Evolutionary conservation across 1,140 invertebrate species (phyloP).

Genomic region (Sycophaga agraensis): DNA sequence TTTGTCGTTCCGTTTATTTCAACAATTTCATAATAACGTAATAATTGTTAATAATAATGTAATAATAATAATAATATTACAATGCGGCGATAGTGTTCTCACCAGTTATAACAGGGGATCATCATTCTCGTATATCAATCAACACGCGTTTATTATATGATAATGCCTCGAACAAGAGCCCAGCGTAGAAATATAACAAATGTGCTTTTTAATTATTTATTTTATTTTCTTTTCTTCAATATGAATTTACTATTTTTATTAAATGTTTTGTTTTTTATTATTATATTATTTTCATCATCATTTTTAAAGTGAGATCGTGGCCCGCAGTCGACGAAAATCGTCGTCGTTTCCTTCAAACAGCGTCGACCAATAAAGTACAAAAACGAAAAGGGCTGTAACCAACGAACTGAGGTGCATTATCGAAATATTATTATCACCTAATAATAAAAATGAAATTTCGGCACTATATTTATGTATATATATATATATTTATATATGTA

Average conservation of each 20-base stretch:
- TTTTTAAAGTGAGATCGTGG: conserved; percentile 29
- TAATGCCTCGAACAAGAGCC: conserved; percentile 55
- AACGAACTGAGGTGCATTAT: background rate
- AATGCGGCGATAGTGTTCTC: conserved; percentile 57
- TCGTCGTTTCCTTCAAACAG: conserved; percentile 49
- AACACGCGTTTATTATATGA: conserved; percentile 45
- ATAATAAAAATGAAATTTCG: conserved; percentile 14
- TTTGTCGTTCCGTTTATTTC: conserved; percentile 59
- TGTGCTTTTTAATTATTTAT: conserved; percentile 44
- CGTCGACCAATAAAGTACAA: conserved; percentile 21
- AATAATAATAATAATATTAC: conserved; percentile 53
- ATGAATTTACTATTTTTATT: conserved; percentile 47
- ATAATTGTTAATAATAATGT: conserved; percentile 43
- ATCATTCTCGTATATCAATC: conserved; percentile 54
- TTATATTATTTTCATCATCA: conserved; percentile 35
- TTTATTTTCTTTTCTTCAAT: conserved; percentile 45
- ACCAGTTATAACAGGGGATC: conserved; percentile 55
- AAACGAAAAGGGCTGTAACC: background rate
- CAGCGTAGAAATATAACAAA: conserved; percentile 59
- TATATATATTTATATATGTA: conserved; percentile 6
- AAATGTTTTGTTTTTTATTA: conserved; percentile 11
- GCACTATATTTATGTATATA: conserved; percentile 10
- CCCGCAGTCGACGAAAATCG: conserved; percentile 34
- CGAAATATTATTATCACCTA: conserved; percentile 5
- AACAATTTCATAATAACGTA: conserved; percentile 59